These are phyloP conservation scores for Cydia splendana DNA, from an alignment of 1,140 invertebrate genomes.

Conservation along the genomic window DNA sequence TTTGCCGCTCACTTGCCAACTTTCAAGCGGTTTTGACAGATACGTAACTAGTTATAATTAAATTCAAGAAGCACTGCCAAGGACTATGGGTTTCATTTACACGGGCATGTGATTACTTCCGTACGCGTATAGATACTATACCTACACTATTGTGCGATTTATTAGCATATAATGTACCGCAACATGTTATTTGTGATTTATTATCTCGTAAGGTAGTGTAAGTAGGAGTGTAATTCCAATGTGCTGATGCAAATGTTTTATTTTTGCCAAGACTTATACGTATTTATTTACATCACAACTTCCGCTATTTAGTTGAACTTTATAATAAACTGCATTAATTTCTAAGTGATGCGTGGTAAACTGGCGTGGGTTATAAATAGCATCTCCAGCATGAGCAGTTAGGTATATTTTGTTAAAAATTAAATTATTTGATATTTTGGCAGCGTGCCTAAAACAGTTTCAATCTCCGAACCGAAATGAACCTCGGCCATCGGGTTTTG, in stretches of 20 bases:
- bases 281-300: no score
- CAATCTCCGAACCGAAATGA: constrained; percentile 14
- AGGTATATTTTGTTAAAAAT: constrained; percentile 55
- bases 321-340: no score
- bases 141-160: not conserved
- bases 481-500: constrained; percentile 9
- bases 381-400: not conserved
- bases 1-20: constrained; percentile 67
- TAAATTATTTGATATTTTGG: constrained; percentile 52
- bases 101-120: constrained; percentile 37
- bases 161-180: not conserved
- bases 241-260: no score
- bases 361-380: not conserved
- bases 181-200: not conserved
- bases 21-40: constrained; percentile 71
- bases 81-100: constrained; percentile 47
- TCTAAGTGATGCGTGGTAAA: no score
- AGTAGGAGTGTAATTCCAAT: no score
- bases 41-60: constrained; percentile 71
- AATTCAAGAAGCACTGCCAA: constrained; percentile 74
- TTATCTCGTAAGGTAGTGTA: no score
- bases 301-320: no score
- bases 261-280: no score
- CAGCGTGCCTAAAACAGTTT: constrained; percentile 49
- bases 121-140: constrained; percentile 10